Conservation (phyloP, 2,113 vertebrate genomes). For the Microcebus murinus region DNA sequence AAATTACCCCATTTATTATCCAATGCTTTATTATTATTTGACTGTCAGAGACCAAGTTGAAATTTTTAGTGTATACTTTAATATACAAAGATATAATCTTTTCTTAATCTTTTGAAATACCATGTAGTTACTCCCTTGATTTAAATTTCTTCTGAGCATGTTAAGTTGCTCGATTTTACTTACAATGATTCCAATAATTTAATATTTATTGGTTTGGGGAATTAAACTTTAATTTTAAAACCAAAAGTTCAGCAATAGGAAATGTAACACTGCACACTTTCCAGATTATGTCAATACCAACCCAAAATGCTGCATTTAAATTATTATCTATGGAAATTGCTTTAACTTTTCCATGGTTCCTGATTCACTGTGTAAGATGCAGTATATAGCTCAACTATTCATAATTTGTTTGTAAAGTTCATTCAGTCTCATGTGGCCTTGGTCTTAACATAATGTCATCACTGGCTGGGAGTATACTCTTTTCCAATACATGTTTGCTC, state of each 20-base stretch:
- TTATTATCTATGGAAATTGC: not conserved
- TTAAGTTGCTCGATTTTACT: not conserved
- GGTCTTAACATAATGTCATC: not conserved
- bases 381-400: not conserved
- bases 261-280: not conserved
- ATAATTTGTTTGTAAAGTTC: not conserved
- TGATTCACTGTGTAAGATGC: not conserved
- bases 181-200: not conserved
- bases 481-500: not conserved
- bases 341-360: not conserved
- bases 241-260: not conserved
- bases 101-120: slow-evolving; percentile 6
- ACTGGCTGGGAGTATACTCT: not conserved
- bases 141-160: not conserved
- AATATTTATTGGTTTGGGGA: not conserved
- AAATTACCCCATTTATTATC: not conserved
- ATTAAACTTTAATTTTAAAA: slow-evolving; percentile 24
- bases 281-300: not conserved
- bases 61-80: not conserved
- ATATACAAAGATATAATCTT: not conserved
- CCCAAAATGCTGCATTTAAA: not conserved
- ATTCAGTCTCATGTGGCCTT: not conserved
- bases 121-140: not conserved
- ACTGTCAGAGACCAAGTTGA: not conserved
- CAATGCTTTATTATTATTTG: slow-evolving; percentile 35